Conservation (phyloP, 2,797 vertebrate species). For the Geotrypetes seraphini region DNA sequence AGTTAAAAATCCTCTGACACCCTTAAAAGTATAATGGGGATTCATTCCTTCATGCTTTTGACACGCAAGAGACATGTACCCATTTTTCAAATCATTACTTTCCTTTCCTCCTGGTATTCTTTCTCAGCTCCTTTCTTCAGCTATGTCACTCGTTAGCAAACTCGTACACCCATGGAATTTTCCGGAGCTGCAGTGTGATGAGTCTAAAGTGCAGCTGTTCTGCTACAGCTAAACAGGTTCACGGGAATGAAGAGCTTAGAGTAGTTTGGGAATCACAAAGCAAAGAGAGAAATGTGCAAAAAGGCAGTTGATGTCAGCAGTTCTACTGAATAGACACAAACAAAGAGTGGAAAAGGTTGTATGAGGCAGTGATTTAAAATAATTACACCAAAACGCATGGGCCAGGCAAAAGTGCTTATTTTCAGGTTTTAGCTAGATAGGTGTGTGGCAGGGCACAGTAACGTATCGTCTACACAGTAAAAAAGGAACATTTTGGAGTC, state of each 20-base stretch:
- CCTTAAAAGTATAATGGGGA: slow-evolving; percentile 17
- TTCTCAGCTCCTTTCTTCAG: neutral
- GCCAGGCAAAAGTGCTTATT: too few relatives aligned
- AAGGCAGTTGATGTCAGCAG: slow-evolving; percentile 45
- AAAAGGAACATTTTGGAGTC: too few relatives aligned
- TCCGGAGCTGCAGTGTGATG: slow-evolving; percentile 25
- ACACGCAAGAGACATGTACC: slow-evolving; percentile 12
- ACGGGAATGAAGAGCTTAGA: slow-evolving; percentile 44
- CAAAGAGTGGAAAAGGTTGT: slow-evolving; percentile 41
- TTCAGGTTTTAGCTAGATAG: too few relatives aligned
- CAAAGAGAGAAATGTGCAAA: slow-evolving; percentile 47
- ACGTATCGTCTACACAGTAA: too few relatives aligned
- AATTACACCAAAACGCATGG: too few relatives aligned
- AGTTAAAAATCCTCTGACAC: slow-evolving; percentile 11
- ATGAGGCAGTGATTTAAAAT: too few relatives aligned
- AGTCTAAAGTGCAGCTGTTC: slow-evolving; percentile 38
- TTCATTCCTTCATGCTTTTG: slow-evolving; percentile 12
- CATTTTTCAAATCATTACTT: slow-evolving; percentile 27
- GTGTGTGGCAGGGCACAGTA: too few relatives aligned
- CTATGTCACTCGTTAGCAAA: slow-evolving; percentile 25
- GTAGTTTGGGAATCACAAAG: slow-evolving; percentile 51
- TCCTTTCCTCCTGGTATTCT: slow-evolving; percentile 5
- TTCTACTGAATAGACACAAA: slow-evolving; percentile 35
- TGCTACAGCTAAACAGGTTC: slow-evolving; percentile 41
- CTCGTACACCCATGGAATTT: slow-evolving; percentile 26